A percentile compares a stretch with the other conserved stretches of the same genome.
Evolutionary conservation across 2,113 vertebrate genomes (phyloP).

Genomic region (Gasterosteus nipponicus): DNA sequence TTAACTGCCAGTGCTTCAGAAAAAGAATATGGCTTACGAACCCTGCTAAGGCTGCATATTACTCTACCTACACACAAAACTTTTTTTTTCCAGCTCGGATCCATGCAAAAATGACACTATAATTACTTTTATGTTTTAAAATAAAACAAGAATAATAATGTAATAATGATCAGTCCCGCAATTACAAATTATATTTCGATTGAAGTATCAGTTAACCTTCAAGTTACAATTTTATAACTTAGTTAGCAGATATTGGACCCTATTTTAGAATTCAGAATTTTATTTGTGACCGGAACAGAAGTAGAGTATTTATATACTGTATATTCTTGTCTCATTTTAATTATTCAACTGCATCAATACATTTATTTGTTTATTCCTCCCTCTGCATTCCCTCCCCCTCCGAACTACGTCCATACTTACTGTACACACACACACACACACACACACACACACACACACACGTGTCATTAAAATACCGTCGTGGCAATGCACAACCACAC

Average conservation of each 20-base stretch:
- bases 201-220: not conserved
- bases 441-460: not conserved
- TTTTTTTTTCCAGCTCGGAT: not conserved
- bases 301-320: no score
- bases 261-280: no score
- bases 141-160: no score
- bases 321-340: not conserved
- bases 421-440: slow-evolving; percentile 1
- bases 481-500: not conserved
- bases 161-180: no score
- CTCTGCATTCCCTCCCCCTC: not conserved
- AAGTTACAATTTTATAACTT: not conserved
- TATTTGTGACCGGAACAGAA: no score
- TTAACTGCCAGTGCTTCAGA: not conserved
- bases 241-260: not conserved
- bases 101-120: no score
- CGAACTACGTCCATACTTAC: not conserved
- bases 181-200: not conserved
- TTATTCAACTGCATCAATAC: not conserved
- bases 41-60: no score
- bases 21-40: not conserved
- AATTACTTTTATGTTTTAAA: no score
- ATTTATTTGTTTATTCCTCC: not conserved
- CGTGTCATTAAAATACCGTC: not conserved
- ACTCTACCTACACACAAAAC: not conserved